These are phyloP conservation scores for Strigamia crassipes DNA, from an alignment of 2,888 invertebrate species.

Conservation along the genomic window DNA sequence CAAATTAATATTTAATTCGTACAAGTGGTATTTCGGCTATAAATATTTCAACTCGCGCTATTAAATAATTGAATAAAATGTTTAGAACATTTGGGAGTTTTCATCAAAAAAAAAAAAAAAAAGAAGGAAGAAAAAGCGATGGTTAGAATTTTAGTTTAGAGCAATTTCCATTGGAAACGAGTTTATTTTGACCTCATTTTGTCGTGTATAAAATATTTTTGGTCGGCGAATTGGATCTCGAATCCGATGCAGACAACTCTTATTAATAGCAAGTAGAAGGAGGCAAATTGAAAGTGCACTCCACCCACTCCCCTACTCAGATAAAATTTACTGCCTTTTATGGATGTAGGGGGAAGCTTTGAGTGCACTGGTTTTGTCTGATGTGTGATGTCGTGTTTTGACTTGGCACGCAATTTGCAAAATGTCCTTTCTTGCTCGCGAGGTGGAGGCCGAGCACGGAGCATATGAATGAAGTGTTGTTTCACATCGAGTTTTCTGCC, in stretches of 20 bases:
- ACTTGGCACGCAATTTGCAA: conserved; percentile 21
- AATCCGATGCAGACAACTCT: conserved; percentile 10
- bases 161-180: not conserved
- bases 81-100: too few relatives aligned
- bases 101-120: not conserved
- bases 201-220: not conserved
- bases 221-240: not conserved
- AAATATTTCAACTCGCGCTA: too few relatives aligned
- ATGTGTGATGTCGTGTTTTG: conserved; percentile 17
- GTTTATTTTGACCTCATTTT: conserved; percentile 5
- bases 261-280: conserved; percentile 21
- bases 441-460: not conserved
- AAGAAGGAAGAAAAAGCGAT: not conserved
- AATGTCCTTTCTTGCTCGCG: not conserved
- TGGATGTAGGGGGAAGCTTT: conserved; percentile 21
- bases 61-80: too few relatives aligned
- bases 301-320: conserved; percentile 21
- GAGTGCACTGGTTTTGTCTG: conserved; percentile 21
- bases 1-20: too few relatives aligned
- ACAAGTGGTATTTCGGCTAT: too few relatives aligned
- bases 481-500: conserved; percentile 12
- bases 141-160: not conserved
- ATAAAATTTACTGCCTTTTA: conserved; percentile 21
- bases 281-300: conserved; percentile 16
- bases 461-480: conserved; percentile 12